phyloP scores from a whole-genome alignment of 2,888 invertebrate species.

The Conus canariensis region DNA sequence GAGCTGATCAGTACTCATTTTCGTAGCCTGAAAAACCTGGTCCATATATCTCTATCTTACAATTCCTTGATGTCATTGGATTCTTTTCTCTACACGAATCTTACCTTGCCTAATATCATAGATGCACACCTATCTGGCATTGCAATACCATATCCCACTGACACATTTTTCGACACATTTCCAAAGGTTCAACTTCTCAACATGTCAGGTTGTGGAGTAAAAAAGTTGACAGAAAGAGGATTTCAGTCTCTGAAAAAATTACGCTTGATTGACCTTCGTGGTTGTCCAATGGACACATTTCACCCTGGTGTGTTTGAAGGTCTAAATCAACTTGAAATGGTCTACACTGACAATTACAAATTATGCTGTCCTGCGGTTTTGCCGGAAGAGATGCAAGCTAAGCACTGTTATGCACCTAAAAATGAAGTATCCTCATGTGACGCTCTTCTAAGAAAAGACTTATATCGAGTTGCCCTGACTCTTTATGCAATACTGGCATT shows the following conservation, averaged over 20 bases:
- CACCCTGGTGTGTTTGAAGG: not conserved
- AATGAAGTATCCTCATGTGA: slow-evolving; percentile 44
- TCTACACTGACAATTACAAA: slow-evolving; percentile 39
- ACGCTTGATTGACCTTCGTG: not conserved
- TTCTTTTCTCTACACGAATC: not conserved
- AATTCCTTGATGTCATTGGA: not conserved
- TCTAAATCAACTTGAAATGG: slow-evolving; percentile 33
- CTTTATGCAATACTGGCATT: slow-evolving; percentile 27
- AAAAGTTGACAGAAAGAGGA: not conserved
- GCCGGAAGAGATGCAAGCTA: not conserved
- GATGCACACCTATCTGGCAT: not conserved
- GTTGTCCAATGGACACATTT: slow-evolving; percentile 16
- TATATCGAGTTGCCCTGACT: slow-evolving; percentile 23
- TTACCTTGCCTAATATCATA: not conserved
- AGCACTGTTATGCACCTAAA: slow-evolving; percentile 21
- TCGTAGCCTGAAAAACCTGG: not conserved
- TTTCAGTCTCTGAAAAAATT: slow-evolving; percentile 3
- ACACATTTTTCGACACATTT: not conserved
- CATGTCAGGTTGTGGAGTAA: not conserved
- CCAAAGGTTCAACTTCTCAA: not conserved
- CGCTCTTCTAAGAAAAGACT: slow-evolving; percentile 27
- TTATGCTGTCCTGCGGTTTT: slow-evolving; percentile 32
- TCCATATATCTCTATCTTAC: not conserved
- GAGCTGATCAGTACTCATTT: not conserved
- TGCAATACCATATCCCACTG: not conserved